phyloP scores from a whole-genome alignment of 2,888 invertebrate genomes.

The Microdon myrmicae region DNA sequence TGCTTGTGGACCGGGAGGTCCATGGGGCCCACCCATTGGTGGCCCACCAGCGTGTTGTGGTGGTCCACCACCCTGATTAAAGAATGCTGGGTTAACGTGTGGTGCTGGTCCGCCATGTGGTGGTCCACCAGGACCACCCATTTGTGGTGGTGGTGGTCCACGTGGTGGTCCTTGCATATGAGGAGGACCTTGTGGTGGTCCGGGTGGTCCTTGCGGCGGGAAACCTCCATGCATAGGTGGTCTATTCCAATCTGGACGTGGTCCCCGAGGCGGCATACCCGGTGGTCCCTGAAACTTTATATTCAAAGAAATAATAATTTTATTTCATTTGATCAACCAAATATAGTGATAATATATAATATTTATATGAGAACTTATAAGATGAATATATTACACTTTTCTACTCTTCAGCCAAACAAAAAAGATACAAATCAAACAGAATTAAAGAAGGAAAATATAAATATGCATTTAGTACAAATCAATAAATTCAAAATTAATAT shows the following conservation, averaged over 20 bases:
- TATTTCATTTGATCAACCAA: no score
- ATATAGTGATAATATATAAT: no score
- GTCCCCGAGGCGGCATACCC: slow-evolving; percentile 69
- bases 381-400: no score
- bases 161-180: slow-evolving; percentile 75
- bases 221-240: slow-evolving; percentile 79
- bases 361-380: no score
- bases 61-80: slow-evolving; percentile 74
- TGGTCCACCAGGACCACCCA: slow-evolving; percentile 68
- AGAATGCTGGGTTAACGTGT: slow-evolving; percentile 97
- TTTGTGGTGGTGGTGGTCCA: slow-evolving; percentile 71
- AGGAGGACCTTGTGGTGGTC: slow-evolving; percentile 74
- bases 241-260: slow-evolving; percentile 79
- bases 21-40: slow-evolving; percentile 70
- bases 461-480: no score
- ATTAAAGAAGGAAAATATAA: no score
- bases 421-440: not conserved
- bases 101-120: slow-evolving; percentile 84
- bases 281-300: slow-evolving; percentile 66
- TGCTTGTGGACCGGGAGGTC: slow-evolving; percentile 68
- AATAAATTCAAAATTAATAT: no score
- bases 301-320: not conserved
- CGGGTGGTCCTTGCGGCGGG: slow-evolving; percentile 71
- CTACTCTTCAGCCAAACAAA: not conserved
- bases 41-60: slow-evolving; percentile 69